These are phyloP conservation scores for Balearica regulorum DNA, from an alignment of 2,797 vertebrate species.

Conservation along the genomic window DNA sequence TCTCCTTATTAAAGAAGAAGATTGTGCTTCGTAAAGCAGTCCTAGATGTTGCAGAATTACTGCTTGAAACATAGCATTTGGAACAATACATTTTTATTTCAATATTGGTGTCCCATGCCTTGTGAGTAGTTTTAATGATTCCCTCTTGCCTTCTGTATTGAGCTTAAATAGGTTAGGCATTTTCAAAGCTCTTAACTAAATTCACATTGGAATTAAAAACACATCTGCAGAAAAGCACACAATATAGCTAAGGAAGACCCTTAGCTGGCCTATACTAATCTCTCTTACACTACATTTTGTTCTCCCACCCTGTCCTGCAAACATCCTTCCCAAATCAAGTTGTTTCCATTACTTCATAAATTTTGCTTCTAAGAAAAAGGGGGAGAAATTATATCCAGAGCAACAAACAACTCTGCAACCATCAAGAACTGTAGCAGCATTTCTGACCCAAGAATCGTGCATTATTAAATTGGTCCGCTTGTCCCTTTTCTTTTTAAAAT, in stretches of 20 bases:
- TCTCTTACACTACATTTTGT: not conserved
- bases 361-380: not conserved
- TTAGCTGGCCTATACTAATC: not conserved
- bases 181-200: not conserved
- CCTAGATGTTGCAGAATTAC: not conserved
- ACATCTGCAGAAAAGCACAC: not conserved
- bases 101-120: not conserved
- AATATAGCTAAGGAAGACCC: not conserved
- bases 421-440: not conserved
- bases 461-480: not conserved
- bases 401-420: not conserved
- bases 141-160: not conserved
- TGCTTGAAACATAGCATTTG: not conserved
- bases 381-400: not conserved
- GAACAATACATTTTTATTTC: constrained; percentile 4
- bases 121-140: not conserved
- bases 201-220: not conserved
- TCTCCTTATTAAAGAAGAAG: constrained; percentile 26
- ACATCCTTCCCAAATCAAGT: not conserved
- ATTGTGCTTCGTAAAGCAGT: constrained; percentile 23
- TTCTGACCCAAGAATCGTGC: not conserved
- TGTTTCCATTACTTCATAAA: not conserved
- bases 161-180: not conserved
- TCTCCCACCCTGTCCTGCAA: not conserved
- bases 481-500: not conserved